Percentiles rank a stretch among this genome's conserved stretches.
These are phyloP conservation scores for Syrmaticus mikado DNA, from an alignment of 2,113 vertebrate species.

Conservation along the genomic window DNA sequence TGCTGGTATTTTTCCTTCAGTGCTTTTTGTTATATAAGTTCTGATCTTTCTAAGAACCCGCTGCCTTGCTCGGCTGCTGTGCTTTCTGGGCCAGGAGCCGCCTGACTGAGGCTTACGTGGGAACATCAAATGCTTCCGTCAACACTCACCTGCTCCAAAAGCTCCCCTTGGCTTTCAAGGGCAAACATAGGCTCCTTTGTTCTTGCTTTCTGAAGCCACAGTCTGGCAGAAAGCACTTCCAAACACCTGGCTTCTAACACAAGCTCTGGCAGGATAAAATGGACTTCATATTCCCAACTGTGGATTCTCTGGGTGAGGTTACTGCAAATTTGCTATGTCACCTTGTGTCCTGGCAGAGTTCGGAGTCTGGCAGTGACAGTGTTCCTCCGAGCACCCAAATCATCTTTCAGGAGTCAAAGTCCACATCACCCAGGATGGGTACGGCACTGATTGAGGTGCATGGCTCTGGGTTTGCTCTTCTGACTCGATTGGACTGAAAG, in stretches of 20 bases:
- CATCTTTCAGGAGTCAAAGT: background rate
- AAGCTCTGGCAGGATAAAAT: background rate
- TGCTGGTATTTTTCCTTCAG: background rate
- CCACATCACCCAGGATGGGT: background rate
- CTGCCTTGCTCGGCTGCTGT: background rate
- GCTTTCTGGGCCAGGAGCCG: background rate
- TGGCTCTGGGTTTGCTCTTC: background rate
- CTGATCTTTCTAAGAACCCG: background rate
- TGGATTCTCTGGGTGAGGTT: background rate
- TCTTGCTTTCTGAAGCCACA: background rate
- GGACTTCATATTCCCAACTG: background rate
- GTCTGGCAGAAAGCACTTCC: background rate
- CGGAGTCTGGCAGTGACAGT: background rate
- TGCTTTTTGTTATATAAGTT: background rate
- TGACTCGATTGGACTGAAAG: background rate
- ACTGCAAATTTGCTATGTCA: background rate
- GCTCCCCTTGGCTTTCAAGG: background rate
- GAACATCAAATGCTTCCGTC: background rate
- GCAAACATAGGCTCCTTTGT: background rate
- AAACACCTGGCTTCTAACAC: background rate
- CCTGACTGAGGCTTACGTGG: background rate
- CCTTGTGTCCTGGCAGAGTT: background rate
- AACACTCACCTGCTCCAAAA: background rate
- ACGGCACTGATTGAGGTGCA: background rate
- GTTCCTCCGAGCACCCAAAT: background rate